Evolutionary conservation across 2,888 invertebrate species (phyloP).

Genomic region (Eristalis pertinax): DNA sequence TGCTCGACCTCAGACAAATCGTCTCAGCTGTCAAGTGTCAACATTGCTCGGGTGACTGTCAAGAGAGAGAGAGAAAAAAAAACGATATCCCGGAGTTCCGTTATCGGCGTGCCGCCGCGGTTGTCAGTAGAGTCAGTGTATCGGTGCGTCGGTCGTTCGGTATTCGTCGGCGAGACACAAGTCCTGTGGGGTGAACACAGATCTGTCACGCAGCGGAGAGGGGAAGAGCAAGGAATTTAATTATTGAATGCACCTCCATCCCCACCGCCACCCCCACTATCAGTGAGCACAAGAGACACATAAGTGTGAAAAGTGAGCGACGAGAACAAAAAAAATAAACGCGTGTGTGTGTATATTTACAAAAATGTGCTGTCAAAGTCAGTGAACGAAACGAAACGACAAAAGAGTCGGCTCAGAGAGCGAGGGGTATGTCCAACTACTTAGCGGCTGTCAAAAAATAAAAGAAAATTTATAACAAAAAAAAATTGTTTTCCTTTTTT

Average conservation of each 20-base stretch:
- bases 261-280: neutral
- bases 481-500: constrained; percentile 19
- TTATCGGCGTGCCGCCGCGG: neutral
- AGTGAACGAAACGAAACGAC: neutral
- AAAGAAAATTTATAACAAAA: constrained; percentile 36
- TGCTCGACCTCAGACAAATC: neutral
- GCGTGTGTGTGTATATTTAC: neutral
- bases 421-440: constrained; percentile 9
- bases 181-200: neutral
- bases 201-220: neutral
- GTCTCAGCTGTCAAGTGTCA: neutral
- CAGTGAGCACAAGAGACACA: neutral
- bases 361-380: constrained; percentile 51
- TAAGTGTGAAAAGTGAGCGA: constrained; percentile 42
- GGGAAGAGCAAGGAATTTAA: constrained; percentile 41
- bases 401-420: too few species aligned
- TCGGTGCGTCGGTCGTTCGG: neutral
- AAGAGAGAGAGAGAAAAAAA: neutral
- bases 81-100: neutral
- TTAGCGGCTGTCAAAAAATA: constrained; percentile 55
- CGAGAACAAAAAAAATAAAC: neutral
- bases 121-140: neutral
- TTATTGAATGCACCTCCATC: constrained; percentile 58
- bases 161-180: neutral
- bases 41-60: neutral